Evolutionary conservation across 2,888 invertebrate genomes (phyloP), one percentile per base, ranked within the genome.

Genomic region (Rhimphoctona megacephalus): DNA sequence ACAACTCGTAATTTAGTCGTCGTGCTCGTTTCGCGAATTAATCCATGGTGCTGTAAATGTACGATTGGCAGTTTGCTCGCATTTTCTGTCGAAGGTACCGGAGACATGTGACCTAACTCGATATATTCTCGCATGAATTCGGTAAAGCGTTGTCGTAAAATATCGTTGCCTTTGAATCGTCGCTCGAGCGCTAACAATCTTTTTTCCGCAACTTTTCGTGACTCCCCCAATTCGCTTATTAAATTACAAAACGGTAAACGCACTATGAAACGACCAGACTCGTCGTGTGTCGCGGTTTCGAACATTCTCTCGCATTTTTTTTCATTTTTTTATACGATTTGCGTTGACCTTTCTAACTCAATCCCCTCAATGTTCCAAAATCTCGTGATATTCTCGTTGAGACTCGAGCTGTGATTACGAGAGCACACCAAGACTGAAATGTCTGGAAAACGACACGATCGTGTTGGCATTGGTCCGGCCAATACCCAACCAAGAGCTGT

Each of bases 101-200:
- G 73, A 19, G 83, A 83, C 90, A 90, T 88, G 84, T 90, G 87
- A 19, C 81, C 83, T 69, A 85, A 69, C 39, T 39, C 30, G 46
- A 67, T 54, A 79, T 89, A 90, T 64, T 88, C 90, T 70, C n/a
- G 79, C 88, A 89, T 89, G 81, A 89, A 90, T 49, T 81, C 78
- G 3, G 25, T 64, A 54, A 87, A 91, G 11, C 90, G 83, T 43
- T 70, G 9, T 43, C 88, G 83, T 8, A 91, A 72, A 11, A 87
- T 74, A 17, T 85, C 83, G 67, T 91, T 87, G 54, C 80, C 81
- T 17, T 67, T 70, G 9, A 92, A 87, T 79, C 88, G 88, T 49
- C 85, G 85, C 84, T 90, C 90, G 57, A 90, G 83, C n/a, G 79
- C 77, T 25, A 83, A 81, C 66, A 92, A 91, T 74, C 91, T 83